Base-by-base conservation (phyloP, 2,888 invertebrate genomes). In the Drosophila merina region DNA sequence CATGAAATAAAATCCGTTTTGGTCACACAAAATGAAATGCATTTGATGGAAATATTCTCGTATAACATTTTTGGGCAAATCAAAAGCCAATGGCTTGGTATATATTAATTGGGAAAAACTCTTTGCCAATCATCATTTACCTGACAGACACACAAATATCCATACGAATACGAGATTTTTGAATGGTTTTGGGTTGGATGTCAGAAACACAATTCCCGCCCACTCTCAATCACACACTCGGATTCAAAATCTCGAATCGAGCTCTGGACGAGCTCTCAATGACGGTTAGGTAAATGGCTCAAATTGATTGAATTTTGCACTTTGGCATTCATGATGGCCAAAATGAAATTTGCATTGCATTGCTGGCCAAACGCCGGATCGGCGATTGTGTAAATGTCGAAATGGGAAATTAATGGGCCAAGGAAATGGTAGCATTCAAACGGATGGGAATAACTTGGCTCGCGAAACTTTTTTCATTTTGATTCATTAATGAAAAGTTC, bases 241-340 rank as follows among this genome's bases (percentile, higher is more conserved):
- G 36, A 45, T 51, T 30, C 9, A n/a, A 28, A 50, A 28, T 20
- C 20, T 20, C 20, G 20, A 20, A 20, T 49, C 12, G n/a, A 5
- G 38, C n/a, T n/a, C 40, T 48, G 28, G 57, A 12, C 33, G 33
- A 12, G 66, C 66, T 51, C 63, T 64, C 52, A 60, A 82, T 52
- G 64, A 52, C 64, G 67, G 52, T 38, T 64, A 47, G 67, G 67
- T 66, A 84, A 84, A 86, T 84, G 84, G 86, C 80, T 87, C 88
- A 87, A 84, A 84, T 84, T 84, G 84, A 84, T 84, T 84, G 84
- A 87, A 79, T 84, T 84, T 84, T 82, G 88, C 86, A 87, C 84
- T 84, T 79, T 79, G 86, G 64, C 75, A 84, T 86, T 81, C 86
- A 81, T 86, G 86, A 86, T 84, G 71, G 47, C 31, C 73, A 56